Evolutionary conservation across 2,888 invertebrate species (phyloP).

Genomic region (Heliconius erato): DNA sequence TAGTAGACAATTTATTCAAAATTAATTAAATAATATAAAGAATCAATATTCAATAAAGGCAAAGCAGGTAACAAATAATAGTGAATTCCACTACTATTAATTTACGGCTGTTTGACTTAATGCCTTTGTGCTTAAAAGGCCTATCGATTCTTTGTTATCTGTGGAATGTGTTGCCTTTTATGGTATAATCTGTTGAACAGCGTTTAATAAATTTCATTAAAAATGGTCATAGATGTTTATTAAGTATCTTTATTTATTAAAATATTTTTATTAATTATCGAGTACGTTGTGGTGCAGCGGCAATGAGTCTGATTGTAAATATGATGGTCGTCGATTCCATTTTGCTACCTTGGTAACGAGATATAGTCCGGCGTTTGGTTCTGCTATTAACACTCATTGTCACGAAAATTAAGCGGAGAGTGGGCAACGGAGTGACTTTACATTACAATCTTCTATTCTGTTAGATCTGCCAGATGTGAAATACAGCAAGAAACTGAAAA

Average conservation of each 20-base stretch:
- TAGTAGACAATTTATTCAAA: background rate
- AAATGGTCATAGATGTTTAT: background rate
- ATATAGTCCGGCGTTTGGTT: background rate
- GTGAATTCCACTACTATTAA: conserved; percentile 23
- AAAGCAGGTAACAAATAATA: conserved; percentile 27
- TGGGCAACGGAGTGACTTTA: too few relatives aligned
- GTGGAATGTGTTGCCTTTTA: conserved; percentile 26
- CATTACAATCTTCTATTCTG: too few relatives aligned
- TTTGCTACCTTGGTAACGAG: background rate
- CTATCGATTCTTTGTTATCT: conserved; percentile 30
- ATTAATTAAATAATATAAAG: background rate
- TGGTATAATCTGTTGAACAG: background rate
- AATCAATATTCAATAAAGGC: background rate
- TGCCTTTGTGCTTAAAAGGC: conserved; percentile 28
- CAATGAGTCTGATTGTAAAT: background rate
- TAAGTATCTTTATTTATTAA: background rate
- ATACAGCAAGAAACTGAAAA: too few relatives aligned
- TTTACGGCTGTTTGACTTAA: conserved; percentile 21
- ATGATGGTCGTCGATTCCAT: background rate
- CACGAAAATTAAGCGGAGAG: background rate
- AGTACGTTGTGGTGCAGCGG: background rate
- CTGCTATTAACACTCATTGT: background rate
- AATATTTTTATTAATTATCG: background rate
- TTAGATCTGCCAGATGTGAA: too few relatives aligned
- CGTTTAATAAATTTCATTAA: conserved; percentile 6